Conservation (phyloP, 2,113 vertebrate genomes). For the Psephotus haematonotus region DNA sequence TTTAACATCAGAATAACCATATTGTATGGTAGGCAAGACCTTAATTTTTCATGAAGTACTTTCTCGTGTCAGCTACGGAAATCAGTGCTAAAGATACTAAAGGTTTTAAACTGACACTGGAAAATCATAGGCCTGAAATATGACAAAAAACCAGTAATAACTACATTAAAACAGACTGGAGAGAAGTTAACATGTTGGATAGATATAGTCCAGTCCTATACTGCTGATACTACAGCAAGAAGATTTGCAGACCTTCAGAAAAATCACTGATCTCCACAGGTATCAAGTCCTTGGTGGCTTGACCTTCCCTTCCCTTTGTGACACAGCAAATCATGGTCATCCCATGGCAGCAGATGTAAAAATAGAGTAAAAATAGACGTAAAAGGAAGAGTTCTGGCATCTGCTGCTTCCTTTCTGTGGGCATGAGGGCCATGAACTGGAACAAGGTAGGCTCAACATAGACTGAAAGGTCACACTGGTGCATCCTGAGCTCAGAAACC, state of each 20-base stretch:
- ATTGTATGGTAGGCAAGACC: background rate
- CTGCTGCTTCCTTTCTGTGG: background rate
- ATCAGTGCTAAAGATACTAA: background rate
- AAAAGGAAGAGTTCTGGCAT: accelerated
- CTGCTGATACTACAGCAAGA: background rate
- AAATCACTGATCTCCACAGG: background rate
- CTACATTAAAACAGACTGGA: background rate
- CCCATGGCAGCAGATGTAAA: background rate
- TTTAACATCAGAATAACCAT: background rate
- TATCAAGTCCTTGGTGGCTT: background rate
- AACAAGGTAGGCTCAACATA: background rate
- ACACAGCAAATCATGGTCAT: background rate
- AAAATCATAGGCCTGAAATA: background rate
- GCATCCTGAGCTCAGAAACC: background rate
- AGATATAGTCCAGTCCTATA: background rate
- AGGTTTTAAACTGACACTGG: background rate
- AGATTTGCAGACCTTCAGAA: background rate
- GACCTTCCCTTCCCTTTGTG: background rate
- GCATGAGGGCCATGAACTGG: background rate
- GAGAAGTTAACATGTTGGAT: background rate
- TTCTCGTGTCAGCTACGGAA: background rate
- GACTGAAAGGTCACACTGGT: background rate
- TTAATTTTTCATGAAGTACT: background rate
- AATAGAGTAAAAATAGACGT: background rate
- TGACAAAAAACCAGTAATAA: background rate